Evolutionary conservation across 2,797 vertebrate genomes (phyloP).

Genomic region (Microhierax caerulescens): DNA sequence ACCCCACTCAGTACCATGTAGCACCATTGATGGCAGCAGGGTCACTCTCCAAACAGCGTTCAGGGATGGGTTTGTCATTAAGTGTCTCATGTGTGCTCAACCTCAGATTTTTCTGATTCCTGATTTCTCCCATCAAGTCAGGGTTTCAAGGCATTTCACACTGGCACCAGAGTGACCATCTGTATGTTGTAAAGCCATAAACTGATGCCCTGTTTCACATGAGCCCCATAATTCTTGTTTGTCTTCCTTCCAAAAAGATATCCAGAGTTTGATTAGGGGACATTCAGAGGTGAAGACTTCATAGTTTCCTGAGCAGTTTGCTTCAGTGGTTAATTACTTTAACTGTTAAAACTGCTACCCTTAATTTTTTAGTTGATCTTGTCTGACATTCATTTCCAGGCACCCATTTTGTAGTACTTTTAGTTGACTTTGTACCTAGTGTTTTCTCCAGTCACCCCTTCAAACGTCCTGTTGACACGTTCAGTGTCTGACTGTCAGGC

Average conservation of each 20-base stretch:
- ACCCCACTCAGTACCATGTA: rapidly evolving
- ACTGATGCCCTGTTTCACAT: neutral
- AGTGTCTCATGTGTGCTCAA: neutral
- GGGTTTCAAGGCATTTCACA: neutral
- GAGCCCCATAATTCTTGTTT: neutral
- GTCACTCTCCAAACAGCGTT: neutral
- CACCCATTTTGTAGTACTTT: neutral
- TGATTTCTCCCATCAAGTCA: neutral
- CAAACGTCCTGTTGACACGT: neutral
- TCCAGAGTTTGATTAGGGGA: neutral
- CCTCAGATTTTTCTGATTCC: neutral
- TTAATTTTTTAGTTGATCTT: neutral
- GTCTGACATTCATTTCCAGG: neutral
- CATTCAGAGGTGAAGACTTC: neutral
- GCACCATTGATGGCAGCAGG: rapidly evolving
- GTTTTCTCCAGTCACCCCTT: neutral
- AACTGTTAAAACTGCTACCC: neutral
- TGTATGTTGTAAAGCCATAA: neutral
- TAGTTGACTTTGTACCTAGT: neutral
- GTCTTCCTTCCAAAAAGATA: neutral
- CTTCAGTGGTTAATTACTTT: neutral
- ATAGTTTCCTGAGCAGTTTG: neutral
- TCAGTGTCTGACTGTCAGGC: neutral
- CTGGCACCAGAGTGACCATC: neutral
- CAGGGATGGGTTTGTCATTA: neutral